Evolutionary conservation across 2,888 invertebrate genomes (phyloP), one percentile per base, ranked within the genome.

Genomic region (Sphaeridia pumilis): DNA sequence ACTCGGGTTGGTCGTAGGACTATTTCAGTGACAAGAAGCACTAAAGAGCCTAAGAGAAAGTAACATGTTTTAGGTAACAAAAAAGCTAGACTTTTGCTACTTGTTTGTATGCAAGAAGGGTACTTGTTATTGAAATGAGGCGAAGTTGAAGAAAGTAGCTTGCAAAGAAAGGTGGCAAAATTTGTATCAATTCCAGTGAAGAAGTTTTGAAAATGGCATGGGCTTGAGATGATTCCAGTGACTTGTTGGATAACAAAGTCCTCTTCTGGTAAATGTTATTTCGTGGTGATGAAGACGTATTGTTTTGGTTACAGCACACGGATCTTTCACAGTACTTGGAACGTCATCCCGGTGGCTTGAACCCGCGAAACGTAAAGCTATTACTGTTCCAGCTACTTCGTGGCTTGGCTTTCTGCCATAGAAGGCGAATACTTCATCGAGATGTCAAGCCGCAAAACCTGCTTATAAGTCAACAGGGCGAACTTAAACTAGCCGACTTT

Each of bases 361-460:
- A 90, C 72, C 85, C 88, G 63, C 84, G 86, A 72, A 97, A 95
- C 75, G 92, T 92, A 64, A 82, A 89, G 71, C 78, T 95, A 69
- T 93, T 93, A 75, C 83, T 97, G 73, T 98, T 92, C 77, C 98
- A 98, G 78, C 77, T 98, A 66, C 77, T 98, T 60, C 81, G 98
- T 65, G 98, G 97, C 44, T 78, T 98, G 65, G 83, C 87, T 47
- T 98, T 93, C 74, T 97, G 97, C 75, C 98, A 98, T 75, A 81
- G 86, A 69, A 82, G 94, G 71, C 81, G 92, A 71, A 95, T 98
- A 64, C 78, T 98, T 67, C 97, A 98, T 75, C 76, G 86, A 70
- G 97, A 98, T 75, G 87, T 98, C 64, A 98, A 98, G 71, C 97
- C 97, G 46, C 97, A 98, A 74, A 98, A 98, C 75, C 78, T 98